Percentiles rank a stretch among this genome's conserved stretches.
Evolutionary conservation across 2,888 invertebrate species (phyloP).

Genomic region (Isotomurus palustris): DNA sequence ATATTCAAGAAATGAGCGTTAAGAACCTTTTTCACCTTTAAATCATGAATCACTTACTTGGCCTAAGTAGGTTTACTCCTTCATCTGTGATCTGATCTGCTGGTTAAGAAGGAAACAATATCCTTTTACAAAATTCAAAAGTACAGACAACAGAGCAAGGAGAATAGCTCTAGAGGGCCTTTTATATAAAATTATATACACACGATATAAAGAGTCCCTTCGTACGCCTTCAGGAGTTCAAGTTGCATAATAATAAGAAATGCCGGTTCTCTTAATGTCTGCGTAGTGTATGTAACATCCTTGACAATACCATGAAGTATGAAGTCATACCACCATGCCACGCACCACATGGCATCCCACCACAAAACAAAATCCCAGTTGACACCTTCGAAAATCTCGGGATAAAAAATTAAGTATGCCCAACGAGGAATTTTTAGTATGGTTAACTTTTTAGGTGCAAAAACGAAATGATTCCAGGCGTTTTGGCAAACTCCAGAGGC

Average conservation of each 20-base stretch:
- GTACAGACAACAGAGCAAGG: background rate
- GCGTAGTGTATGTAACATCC: no score
- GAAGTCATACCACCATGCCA: no score
- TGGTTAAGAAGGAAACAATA: no score
- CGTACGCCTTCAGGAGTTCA: no score
- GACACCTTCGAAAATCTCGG: conserved; percentile 6
- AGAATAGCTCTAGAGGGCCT: no score
- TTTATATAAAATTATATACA: no score
- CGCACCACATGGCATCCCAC: background rate
- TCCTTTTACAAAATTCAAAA: no score
- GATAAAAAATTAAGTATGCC: background rate
- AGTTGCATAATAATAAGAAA: no score
- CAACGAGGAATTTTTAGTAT: conserved; percentile 5
- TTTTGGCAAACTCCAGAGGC: conserved; percentile 5
- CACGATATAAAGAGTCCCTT: no score
- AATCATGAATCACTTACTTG: conserved; percentile 3
- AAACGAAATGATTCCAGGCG: background rate
- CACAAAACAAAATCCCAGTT: conserved; percentile 1
- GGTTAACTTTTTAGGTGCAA: background rate
- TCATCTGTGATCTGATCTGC: no score
- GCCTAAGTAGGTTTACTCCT: no score
- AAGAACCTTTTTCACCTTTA: background rate
- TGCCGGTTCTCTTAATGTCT: no score
- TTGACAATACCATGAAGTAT: background rate
- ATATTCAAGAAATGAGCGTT: background rate